phyloP scores from a whole-genome alignment of 2,888 invertebrate species.

The Lepas anatifera region DNA sequence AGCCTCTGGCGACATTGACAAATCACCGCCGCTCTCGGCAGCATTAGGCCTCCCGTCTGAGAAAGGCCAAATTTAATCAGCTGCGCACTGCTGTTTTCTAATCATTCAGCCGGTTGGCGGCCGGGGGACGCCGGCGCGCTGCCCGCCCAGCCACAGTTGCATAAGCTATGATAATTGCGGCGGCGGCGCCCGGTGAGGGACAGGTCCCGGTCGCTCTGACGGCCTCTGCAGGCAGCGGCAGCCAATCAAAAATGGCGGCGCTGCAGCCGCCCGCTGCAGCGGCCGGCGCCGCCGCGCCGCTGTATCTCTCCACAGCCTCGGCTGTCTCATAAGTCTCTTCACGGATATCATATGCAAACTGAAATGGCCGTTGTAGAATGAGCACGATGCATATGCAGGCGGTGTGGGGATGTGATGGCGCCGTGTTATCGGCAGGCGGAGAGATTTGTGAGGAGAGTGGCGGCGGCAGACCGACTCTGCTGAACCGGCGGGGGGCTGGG shows the following conservation, averaged over 20 bases:
- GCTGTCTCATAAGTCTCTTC: neutral
- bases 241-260: constrained; percentile 1
- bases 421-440: neutral
- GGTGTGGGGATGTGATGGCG: neutral
- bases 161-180: neutral
- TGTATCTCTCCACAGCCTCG: neutral
- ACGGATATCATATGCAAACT: constrained; percentile 3
- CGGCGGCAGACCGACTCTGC: too few species aligned
- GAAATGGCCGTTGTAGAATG: neutral
- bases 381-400: neutral
- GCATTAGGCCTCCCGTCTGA: neutral
- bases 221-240: neutral
- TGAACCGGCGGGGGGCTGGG: too few species aligned
- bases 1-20: neutral
- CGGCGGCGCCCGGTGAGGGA: too few species aligned
- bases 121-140: too few species aligned
- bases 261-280: neutral
- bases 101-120: neutral
- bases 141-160: neutral
- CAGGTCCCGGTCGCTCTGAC: too few species aligned
- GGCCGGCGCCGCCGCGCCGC: neutral
- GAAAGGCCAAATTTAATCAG: constrained; percentile 11
- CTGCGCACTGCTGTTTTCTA: neutral
- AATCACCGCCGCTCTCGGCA: neutral
- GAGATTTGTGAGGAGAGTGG: neutral